A percentile compares a stretch with the other conserved stretches of the same genome.
Conservation (phyloP, 2,888 invertebrate species). For the Conistra vaccinii region DNA sequence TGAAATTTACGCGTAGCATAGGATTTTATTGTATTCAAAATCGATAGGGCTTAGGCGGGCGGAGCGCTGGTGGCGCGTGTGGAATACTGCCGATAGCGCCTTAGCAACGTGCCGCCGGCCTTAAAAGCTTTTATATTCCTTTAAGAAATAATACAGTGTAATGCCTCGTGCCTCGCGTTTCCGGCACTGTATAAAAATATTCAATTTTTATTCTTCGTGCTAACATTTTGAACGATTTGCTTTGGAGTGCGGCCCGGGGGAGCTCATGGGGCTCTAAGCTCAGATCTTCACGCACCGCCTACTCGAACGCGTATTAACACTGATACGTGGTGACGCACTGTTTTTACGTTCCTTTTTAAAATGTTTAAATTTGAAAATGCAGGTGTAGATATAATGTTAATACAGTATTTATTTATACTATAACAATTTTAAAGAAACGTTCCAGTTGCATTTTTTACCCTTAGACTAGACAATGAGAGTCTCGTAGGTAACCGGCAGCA, state of each 20-base stretch:
- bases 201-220: slow-evolving; percentile 85
- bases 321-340: slow-evolving; percentile 78
- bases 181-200: slow-evolving; percentile 87
- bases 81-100: slow-evolving; percentile 82
- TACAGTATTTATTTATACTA: too few species aligned
- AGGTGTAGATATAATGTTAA: not conserved
- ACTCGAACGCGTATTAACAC: slow-evolving; percentile 76
- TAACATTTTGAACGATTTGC: slow-evolving; percentile 82
- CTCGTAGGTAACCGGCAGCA: not conserved
- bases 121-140: slow-evolving; percentile 90
- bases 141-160: slow-evolving; percentile 88
- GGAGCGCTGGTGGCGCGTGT: slow-evolving; percentile 75
- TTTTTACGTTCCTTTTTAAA: slow-evolving; percentile 55
- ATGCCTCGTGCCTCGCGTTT: slow-evolving; percentile 79
- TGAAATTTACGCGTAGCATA: slow-evolving; percentile 29
- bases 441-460: not conserved
- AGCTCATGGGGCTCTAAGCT: slow-evolving; percentile 81
- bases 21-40: slow-evolving; percentile 74
- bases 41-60: slow-evolving; percentile 83
- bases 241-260: slow-evolving; percentile 73
- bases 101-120: slow-evolving; percentile 85
- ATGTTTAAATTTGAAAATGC: slow-evolving; percentile 14
- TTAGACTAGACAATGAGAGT: not conserved
- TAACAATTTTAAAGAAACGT: not conserved
- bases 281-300: slow-evolving; percentile 84